Evolutionary conservation across 1,140 invertebrate genomes (phyloP).

Genomic region (Anastatus disparis): DNA sequence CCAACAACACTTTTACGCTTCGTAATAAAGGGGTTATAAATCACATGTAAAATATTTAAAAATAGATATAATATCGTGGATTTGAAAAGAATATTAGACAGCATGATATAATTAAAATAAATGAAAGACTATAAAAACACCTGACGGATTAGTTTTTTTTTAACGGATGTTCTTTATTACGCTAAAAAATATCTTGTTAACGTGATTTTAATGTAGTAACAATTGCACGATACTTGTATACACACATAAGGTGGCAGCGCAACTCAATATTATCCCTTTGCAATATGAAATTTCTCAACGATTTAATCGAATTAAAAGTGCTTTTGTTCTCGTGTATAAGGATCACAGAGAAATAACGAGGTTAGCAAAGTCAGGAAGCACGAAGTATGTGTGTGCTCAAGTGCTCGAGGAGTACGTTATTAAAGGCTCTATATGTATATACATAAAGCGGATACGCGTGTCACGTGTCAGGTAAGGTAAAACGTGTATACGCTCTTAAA

Average conservation of each 20-base stretch:
- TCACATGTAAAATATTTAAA: too few species aligned
- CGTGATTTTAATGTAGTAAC: not conserved
- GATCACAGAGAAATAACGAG: not conserved
- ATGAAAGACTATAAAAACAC: not conserved
- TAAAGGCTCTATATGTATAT: not conserved
- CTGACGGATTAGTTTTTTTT: not conserved
- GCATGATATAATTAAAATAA: too few species aligned
- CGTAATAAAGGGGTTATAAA: too few species aligned
- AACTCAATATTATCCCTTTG: not conserved
- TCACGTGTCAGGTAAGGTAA: constrained; percentile 37
- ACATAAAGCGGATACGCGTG: constrained; percentile 50
- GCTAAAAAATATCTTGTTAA: not conserved
- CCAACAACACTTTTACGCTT: too few species aligned
- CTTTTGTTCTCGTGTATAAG: constrained; percentile 13
- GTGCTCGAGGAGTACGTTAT: constrained; percentile 2
- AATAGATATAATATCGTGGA: too few species aligned
- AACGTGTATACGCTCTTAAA: too few species aligned
- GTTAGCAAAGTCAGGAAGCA: constrained; percentile 38
- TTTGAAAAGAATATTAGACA: too few species aligned
- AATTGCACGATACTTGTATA: not conserved
- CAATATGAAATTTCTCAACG: constrained; percentile 1
- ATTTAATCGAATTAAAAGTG: constrained; percentile 21
- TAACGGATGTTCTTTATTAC: constrained; percentile 8
- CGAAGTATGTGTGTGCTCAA: constrained; percentile 15
- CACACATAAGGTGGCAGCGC: not conserved